Evolutionary conservation across 2,797 vertebrate genomes (phyloP), one percentile per base, ranked within the genome.

Genomic region (Cossypha niveicapilla): DNA sequence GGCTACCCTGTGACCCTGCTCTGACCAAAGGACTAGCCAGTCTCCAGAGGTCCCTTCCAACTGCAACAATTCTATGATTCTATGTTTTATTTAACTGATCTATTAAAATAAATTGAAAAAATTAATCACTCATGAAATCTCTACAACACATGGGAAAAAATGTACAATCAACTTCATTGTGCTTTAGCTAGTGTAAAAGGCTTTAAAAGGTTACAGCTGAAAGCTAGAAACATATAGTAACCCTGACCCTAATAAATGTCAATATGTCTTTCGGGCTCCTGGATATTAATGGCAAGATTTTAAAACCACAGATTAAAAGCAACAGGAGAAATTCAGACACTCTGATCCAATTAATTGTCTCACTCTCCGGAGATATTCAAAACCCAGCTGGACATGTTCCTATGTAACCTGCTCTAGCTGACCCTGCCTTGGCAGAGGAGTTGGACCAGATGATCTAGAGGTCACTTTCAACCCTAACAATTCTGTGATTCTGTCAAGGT

Each of bases 101-200:
- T 32, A 32, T 85, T 72, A 92, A 90, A 90, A 88, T 47, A 85
- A 68, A 88, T 63, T 76, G 53, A 56, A 75, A 56, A 86, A 68
- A 66, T 78, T 93, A 79, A 81, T 84, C 70, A 86, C 4, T 30
- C 27, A 39, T 42, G 9, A 66, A 90, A 81, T 62, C 24, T 51
- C 30, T 60, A 34, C 1, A 3, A 58, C 23, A 23, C 3, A 3
- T 7, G 3, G 8, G 11, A 19, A 58, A 70, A 72, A 42, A 44
- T 1, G 24, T 5, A 41, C 11, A 17, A 11, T 35, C 44, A 56
- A 78, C 10, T 16, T 50, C 17, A 68, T 5, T 57, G 27, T 54
- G 10, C 34, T 85, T 94, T 68, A 86, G 53, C 23, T 54, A 68
- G 11, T 9, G 1, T 57, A 78, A 86, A 80, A 75, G 8, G 11